Base-by-base conservation (phyloP, 2,888 invertebrate genomes). In the Bruchidius siliquastri region DNA sequence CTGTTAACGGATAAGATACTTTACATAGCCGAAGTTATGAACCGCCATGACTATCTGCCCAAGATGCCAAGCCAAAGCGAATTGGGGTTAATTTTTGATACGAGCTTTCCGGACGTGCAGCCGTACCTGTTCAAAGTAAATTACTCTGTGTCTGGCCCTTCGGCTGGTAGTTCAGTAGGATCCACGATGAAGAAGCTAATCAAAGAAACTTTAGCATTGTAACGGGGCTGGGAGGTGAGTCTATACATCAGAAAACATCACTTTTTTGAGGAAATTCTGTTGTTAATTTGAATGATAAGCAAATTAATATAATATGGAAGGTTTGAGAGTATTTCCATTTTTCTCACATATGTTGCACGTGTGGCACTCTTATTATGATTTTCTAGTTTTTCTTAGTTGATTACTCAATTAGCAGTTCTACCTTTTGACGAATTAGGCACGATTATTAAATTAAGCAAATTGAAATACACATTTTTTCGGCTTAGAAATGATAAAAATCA, bases 61-160 rank as follows among this genome's bases (percentile, higher is more conserved):
- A 96, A 97, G 88, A 96, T 97, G 91, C 98, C 98, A 77, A 94
- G 92, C 85, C 94, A 95, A 85, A 93, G 93, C 21, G 97, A 99
- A 86, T 89, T 98, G 76, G 96, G 97, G 86, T 90, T 96, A 77
- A 93, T 99, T 80, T 99, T 98, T 86, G 98, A 99, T 87, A 97
- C 96, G 21, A 91, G 94, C 49, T 97, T 94, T 88, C 88, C 92
- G 0, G 98, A 99, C 86, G 94, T 98, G 72, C 98, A 99, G 87
- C 99, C 99, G 72, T 99, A 98, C 88, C 89, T 98, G 79, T 98
- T 97, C 88, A 97, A 96, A 89, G 92, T 98, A 83, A 92, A 94
- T 80, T 95, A 94, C 86, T 93, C 93, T 75, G 90, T 95, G 75
- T 91, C 93, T 68, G 94, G 94, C 74, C 93, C 95, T 73, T 90